These are phyloP conservation scores for Protobothrops flavoviridis DNA, from an alignment of 2,113 vertebrate genomes.

Conservation along the genomic window DNA sequence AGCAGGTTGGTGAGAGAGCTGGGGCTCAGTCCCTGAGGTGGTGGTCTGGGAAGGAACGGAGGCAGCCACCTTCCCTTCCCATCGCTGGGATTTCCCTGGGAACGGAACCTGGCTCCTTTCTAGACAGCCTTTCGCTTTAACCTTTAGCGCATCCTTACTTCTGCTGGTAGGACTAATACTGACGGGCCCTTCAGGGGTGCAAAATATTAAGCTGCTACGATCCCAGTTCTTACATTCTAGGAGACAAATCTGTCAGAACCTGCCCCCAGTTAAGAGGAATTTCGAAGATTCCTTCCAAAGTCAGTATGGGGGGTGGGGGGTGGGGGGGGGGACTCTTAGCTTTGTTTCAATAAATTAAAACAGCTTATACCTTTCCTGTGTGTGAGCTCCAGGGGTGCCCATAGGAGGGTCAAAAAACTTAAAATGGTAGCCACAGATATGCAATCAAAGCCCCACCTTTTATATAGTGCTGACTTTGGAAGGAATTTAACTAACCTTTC, in stretches of 20 bases:
- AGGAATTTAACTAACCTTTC: too few relatives aligned
- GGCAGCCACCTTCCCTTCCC: not conserved
- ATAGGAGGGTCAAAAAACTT: not conserved
- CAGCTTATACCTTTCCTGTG: not conserved
- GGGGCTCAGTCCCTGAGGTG: not conserved
- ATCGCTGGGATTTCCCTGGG: not conserved
- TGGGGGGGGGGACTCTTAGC: not conserved
- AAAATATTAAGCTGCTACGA: not conserved
- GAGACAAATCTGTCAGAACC: not conserved
- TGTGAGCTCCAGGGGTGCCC: not conserved
- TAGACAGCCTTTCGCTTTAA: not conserved
- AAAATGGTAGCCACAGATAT: not conserved
- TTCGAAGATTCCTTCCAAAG: not conserved
- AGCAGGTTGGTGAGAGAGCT: constrained; percentile 82
- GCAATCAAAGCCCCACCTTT: not conserved
- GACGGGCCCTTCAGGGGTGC: not conserved
- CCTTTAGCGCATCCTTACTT: not conserved
- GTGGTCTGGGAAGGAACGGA: fast-evolving
- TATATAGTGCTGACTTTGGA: too few relatives aligned
- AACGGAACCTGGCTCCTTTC: not conserved
- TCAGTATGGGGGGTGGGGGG: not conserved
- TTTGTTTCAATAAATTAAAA: not conserved
- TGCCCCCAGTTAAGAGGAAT: not conserved
- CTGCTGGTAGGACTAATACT: not conserved
- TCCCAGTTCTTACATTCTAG: not conserved